Evolutionary conservation across 2,888 invertebrate species (phyloP).

Genomic region (Phasia obesa): DNA sequence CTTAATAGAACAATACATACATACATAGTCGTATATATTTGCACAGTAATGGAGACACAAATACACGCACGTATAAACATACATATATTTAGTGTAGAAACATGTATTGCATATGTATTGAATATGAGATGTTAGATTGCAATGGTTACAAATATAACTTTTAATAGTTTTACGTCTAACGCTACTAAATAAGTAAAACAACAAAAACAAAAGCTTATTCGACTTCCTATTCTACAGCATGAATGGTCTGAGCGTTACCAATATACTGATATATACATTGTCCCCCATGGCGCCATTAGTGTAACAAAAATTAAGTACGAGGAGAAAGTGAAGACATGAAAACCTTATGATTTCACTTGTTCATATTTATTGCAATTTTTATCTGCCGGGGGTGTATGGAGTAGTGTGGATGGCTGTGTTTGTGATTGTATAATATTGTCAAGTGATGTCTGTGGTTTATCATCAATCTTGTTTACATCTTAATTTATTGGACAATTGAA

Average conservation of each 20-base stretch:
- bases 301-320: slow-evolving; percentile 46
- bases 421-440: slow-evolving; percentile 32
- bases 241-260: no score
- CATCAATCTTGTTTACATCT: slow-evolving; percentile 67
- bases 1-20: slow-evolving; percentile 26
- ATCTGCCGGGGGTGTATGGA: no score
- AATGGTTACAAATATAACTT: slow-evolving; percentile 34
- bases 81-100: no score
- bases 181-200: slow-evolving; percentile 3
- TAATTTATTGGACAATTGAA: slow-evolving; percentile 68
- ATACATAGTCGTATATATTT: no score
- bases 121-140: slow-evolving; percentile 43
- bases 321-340: slow-evolving; percentile 27
- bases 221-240: slow-evolving; percentile 4
- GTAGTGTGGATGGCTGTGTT: neutral
- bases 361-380: slow-evolving; percentile 52
- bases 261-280: slow-evolving; percentile 48
- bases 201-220: slow-evolving; percentile 15
- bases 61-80: no score
- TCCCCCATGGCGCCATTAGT: slow-evolving; percentile 65
- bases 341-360: slow-evolving; percentile 53
- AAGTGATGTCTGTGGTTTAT: slow-evolving; percentile 58
- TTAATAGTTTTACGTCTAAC: slow-evolving; percentile 11
- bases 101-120: slow-evolving; percentile 13
- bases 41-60: no score